Percentiles rank a stretch among this genome's conserved stretches.
Evolutionary conservation across 2,797 vertebrate species (phyloP).

Genomic region (Toxotes lorentzi): DNA sequence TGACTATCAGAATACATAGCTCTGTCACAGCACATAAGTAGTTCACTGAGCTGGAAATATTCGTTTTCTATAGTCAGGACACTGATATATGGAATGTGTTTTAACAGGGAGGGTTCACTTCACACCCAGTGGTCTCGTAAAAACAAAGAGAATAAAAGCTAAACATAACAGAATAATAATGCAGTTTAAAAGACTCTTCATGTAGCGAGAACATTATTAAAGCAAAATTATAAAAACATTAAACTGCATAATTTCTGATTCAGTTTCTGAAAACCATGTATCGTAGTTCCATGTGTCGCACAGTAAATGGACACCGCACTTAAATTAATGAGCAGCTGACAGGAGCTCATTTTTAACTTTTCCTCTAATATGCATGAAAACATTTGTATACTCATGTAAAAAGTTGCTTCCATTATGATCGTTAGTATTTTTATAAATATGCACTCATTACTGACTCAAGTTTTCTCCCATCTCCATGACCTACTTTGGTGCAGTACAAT

Average conservation of each 20-base stretch:
- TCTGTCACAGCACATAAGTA: slow-evolving; percentile 69
- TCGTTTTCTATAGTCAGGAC: slow-evolving; percentile 70
- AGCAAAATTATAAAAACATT: background rate
- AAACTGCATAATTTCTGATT: background rate
- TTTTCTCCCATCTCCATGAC: slow-evolving; percentile 25
- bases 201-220: slow-evolving; percentile 5
- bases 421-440: slow-evolving; percentile 5
- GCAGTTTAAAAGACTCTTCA: slow-evolving; percentile 20
- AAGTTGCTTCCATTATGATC: background rate
- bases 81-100: slow-evolving; percentile 71
- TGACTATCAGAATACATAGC: slow-evolving; percentile 77
- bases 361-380: slow-evolving; percentile 2
- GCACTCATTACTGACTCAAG: background rate
- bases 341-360: background rate
- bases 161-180: slow-evolving; percentile 27
- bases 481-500: slow-evolving; percentile 31
- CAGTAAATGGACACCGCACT: background rate
- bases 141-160: slow-evolving; percentile 27
- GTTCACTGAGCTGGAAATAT: slow-evolving; percentile 72
- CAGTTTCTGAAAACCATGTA: no score
- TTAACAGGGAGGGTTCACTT: slow-evolving; percentile 57
- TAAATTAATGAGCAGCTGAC: background rate
- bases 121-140: slow-evolving; percentile 46
- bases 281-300: no score
- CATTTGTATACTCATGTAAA: background rate